Percentiles rank a stretch among this genome's conserved stretches.
Conservation (phyloP, 2,797 vertebrate species). For the Crenichthys baileyi region DNA sequence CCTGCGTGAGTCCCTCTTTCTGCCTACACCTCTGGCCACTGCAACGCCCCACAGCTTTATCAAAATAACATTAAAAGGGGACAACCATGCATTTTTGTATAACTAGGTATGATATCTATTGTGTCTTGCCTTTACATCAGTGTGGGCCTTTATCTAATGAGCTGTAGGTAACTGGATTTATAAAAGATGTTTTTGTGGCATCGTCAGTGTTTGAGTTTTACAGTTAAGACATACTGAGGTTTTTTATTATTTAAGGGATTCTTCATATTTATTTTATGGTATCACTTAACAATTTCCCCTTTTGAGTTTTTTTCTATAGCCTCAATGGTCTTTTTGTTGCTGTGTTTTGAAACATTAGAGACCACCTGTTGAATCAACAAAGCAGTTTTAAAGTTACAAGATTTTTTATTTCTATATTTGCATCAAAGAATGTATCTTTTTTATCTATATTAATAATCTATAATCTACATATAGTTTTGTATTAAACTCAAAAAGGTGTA, state of each 20-base stretch:
- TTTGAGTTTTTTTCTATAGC: not conserved
- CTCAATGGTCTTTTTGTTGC: not conserved
- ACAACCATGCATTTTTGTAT: slow-evolving; percentile 54
- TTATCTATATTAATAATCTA: not conserved
- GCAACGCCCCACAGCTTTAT: slow-evolving; percentile 55
- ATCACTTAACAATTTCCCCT: not conserved
- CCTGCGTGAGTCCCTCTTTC: slow-evolving; percentile 42
- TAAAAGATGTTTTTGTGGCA: slow-evolving; percentile 9
- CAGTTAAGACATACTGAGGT: not conserved
- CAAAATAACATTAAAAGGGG: slow-evolving; percentile 42
- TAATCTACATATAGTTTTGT: not conserved
- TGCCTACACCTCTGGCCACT: slow-evolving; percentile 55
- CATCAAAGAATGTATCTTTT: not conserved
- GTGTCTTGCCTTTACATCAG: slow-evolving; percentile 48
- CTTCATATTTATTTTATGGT: not conserved
- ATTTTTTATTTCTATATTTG: not conserved
- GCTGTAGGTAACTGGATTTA: slow-evolving; percentile 11
- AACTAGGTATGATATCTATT: slow-evolving; percentile 59
- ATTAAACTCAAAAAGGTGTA: not conserved
- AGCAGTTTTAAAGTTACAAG: not conserved
- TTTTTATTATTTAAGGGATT: not conserved
- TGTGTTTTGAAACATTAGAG: slow-evolving; percentile 6
- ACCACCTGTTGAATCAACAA: not conserved
- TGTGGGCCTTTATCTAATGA: slow-evolving; percentile 41
- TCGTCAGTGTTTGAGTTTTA: slow-evolving; percentile 20